These are phyloP conservation scores for Gymnogyps californianus DNA, from an alignment of 2,113 vertebrate genomes.

Conservation along the genomic window DNA sequence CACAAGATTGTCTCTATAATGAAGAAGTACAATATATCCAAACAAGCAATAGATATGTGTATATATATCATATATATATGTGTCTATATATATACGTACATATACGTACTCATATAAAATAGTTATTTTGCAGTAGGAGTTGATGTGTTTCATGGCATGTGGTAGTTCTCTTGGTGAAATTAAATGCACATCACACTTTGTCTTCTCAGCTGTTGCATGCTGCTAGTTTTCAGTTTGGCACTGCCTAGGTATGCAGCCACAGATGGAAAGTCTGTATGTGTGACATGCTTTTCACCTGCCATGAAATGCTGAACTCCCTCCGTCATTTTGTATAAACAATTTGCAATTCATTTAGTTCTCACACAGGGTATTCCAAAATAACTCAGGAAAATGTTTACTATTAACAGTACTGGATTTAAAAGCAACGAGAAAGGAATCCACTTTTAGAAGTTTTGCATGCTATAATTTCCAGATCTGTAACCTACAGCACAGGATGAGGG, in stretches of 20 bases:
- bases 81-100: accelerated
- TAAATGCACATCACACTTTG: neutral
- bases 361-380: neutral
- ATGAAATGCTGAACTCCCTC: neutral
- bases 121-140: neutral
- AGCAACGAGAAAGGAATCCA: neutral
- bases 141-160: neutral
- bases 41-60: neutral
- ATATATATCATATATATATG: too few species aligned
- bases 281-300: neutral
- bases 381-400: neutral
- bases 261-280: neutral
- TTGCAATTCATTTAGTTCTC: neutral
- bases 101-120: neutral
- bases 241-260: neutral
- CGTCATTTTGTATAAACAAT: neutral
- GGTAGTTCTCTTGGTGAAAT: neutral
- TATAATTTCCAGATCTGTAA: neutral
- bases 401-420: neutral
- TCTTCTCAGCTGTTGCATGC: neutral
- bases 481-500: neutral
- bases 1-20: neutral
- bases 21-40: neutral
- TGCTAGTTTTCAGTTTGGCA: neutral
- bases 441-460: neutral